phyloP scores from a whole-genome alignment of 2,113 vertebrate species.

The Spheniscus mendiculus region DNA sequence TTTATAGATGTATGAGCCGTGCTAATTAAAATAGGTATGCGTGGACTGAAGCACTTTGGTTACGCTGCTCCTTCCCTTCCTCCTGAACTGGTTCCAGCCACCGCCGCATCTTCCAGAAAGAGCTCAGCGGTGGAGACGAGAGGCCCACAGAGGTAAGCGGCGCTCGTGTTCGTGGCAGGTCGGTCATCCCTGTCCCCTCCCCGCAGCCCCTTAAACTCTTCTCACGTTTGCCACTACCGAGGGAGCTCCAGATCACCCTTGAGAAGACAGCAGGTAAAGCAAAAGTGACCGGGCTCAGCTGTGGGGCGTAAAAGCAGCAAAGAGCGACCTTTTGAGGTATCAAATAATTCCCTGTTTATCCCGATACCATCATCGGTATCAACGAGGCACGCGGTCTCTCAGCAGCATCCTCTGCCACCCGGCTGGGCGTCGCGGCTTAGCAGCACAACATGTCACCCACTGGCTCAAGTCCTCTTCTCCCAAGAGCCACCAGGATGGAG shows the following conservation, averaged over 20 bases:
- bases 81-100: background rate
- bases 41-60: background rate
- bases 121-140: accelerated
- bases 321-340: background rate
- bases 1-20: background rate
- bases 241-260: background rate
- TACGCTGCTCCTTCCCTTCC: background rate
- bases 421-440: background rate
- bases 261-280: background rate
- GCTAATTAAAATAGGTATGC: background rate
- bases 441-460: background rate
- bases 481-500: background rate
- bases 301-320: accelerated
- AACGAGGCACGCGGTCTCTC: background rate
- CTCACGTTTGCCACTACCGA: accelerated
- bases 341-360: background rate
- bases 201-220: background rate
- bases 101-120: background rate
- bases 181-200: background rate
- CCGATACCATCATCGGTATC: background rate
- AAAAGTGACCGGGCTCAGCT: background rate
- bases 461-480: background rate
- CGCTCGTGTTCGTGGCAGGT: accelerated
- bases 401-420: background rate
- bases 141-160: background rate